Base-by-base conservation (phyloP, 92 coral and sea anemone species). In the Parazoanthus atlanticus region DNA sequence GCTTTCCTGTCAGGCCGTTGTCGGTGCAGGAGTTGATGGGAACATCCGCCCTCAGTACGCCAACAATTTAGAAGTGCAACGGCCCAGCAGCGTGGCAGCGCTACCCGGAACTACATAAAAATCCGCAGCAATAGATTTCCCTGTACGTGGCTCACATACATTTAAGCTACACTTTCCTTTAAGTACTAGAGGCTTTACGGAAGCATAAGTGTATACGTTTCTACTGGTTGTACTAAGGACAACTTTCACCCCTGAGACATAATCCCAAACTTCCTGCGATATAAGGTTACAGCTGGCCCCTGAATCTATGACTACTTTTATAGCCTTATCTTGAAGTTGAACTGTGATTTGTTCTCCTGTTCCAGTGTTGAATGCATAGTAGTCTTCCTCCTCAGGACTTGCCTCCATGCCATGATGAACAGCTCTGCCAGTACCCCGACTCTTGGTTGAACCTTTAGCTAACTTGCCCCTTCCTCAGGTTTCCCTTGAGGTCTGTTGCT, bases 71-170 rank as follows among this genome's bases (percentile, higher is more conserved):
- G 90, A 87, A 7, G 93, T 52, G 33, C 76, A 32, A 7, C 85
- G 69, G 41, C 93, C 90, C 10, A 91, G 81, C 47, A 91, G 43
- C 16, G 90, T 87, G 10, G 71, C 85, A 58, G 90, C 85, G 8
- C 31, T 81, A 28, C 85, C 90, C 21, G 84, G 86, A 29, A 79
- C 81, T 1, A 91, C 81, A 66, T 70, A 87, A 61, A 91, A 91
- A 41, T 91, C 85, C 5, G 86, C 47, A n/a, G 23, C 28, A 28
- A 81, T 38, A 69, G 78, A 40, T 34, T 52, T 76, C 58, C 52
- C 43, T 46, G 88, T 83, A 15, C 80, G 72, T n/a, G 82, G 90
- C 79, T 41, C 86, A 79, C 58, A 56, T 23, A 78, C 77, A 30
- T 67, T 79, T 25, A 78, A 64, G 54, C 58, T 85, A 31, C 86